Percentiles rank a stretch among this genome's conserved stretches.
Conservation (phyloP, 2,113 vertebrate species). For the Nicator chloris region DNA sequence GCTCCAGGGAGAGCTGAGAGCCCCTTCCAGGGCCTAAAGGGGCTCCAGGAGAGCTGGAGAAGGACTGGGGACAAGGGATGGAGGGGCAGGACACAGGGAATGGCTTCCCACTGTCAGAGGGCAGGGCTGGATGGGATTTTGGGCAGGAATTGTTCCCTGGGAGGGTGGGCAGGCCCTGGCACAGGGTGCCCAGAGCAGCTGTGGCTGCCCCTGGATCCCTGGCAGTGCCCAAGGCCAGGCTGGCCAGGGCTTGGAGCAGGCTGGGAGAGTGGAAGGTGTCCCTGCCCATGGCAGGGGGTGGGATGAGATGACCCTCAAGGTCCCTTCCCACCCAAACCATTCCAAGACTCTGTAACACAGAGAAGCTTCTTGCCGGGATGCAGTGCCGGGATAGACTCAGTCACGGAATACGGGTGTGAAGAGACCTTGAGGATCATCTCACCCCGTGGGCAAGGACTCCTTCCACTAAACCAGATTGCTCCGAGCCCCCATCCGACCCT, state of each 20-base stretch:
- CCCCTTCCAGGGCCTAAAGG: not conserved
- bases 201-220: not conserved
- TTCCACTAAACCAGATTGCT: accelerated
- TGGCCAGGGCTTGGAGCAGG: not conserved
- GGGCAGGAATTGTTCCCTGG: not conserved
- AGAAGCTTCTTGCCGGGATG: not conserved
- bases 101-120: not conserved
- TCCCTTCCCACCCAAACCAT: not conserved
- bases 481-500: not conserved
- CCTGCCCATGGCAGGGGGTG: not conserved
- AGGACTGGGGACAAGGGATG: not conserved
- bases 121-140: not conserved
- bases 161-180: not conserved
- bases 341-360: not conserved
- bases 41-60: not conserved
- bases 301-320: accelerated
- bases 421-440: not conserved
- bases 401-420: not conserved
- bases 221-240: not conserved
- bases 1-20: not conserved
- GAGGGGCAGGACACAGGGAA: not conserved
- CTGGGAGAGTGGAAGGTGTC: not conserved
- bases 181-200: not conserved
- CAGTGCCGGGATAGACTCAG: too few species aligned
- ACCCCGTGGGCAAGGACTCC: not conserved